phyloP scores from a whole-genome alignment of 1,140 invertebrate genomes.

The Hyles vespertilio region DNA sequence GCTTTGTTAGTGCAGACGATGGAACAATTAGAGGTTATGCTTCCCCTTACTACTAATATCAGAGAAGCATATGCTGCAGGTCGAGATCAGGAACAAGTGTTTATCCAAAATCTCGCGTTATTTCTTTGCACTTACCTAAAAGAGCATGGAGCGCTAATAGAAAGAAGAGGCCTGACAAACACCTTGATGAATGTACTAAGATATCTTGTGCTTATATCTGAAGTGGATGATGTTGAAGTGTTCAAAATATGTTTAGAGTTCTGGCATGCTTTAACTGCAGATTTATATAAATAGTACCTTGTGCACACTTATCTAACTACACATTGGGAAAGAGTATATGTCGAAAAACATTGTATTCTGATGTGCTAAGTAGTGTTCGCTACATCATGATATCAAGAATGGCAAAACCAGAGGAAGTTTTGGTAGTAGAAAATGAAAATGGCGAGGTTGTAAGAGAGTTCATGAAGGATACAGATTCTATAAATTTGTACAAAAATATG shows the following conservation, averaged over 20 bases:
- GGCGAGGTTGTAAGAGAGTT: slow-evolving; percentile 99
- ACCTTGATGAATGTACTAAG: slow-evolving; percentile 89
- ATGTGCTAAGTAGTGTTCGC: slow-evolving; percentile 93
- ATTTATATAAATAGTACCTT: slow-evolving; percentile 91
- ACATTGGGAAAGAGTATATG: slow-evolving; percentile 61
- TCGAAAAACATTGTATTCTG: slow-evolving; percentile 83
- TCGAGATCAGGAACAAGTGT: slow-evolving; percentile 97
- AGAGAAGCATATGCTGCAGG: slow-evolving; percentile 94
- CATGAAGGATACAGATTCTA: slow-evolving; percentile 99
- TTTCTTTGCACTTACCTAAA: slow-evolving; percentile 98
- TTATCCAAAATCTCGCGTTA: slow-evolving; percentile 98
- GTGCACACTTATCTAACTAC: slow-evolving; percentile 64
- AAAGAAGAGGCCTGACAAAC: slow-evolving; percentile 84
- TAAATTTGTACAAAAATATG: slow-evolving; percentile 99
- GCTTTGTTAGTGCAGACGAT: slow-evolving; percentile 93
- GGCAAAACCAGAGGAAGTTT: slow-evolving; percentile 99
- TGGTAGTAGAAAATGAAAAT: slow-evolving; percentile 99
- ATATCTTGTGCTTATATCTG: slow-evolving; percentile 97
- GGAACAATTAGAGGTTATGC: slow-evolving; percentile 93
- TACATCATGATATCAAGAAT: slow-evolving; percentile 99
- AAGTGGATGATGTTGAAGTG: slow-evolving; percentile 99
- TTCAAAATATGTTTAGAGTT: slow-evolving; percentile 99
- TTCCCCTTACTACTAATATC: slow-evolving; percentile 94
- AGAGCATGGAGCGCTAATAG: slow-evolving; percentile 93
- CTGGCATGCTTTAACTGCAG: slow-evolving; percentile 95